phyloP scores from a whole-genome alignment of 1,140 invertebrate species.

The Solenopsis invicta region DNA sequence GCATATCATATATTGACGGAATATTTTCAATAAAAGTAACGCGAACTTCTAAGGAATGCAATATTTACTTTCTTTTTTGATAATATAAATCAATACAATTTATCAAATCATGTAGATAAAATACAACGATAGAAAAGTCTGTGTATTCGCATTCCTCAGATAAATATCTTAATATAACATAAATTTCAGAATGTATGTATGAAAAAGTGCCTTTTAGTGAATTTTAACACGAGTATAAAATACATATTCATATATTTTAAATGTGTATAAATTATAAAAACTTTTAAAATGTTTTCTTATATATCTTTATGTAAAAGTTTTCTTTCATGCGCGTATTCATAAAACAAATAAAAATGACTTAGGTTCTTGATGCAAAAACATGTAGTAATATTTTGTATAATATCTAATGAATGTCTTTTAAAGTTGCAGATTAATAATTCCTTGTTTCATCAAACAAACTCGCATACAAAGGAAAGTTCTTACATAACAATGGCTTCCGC shows the following conservation, averaged over 20 bases:
- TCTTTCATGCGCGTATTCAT: background rate
- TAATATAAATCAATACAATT: background rate
- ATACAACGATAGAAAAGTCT: background rate
- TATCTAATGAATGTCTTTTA: background rate
- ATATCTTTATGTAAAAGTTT: background rate
- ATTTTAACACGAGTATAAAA: background rate
- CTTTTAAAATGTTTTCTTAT: background rate
- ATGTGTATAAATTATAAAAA: background rate
- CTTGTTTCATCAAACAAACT: constrained; percentile 1
- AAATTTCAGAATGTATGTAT: background rate
- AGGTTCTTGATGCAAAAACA: background rate
- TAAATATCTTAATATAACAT: constrained; percentile 6
- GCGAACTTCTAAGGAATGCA: background rate
- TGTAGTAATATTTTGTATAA: background rate
- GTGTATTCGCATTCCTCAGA: background rate
- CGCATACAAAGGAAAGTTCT: constrained; percentile 8
- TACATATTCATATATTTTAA: background rate
- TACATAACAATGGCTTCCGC: constrained; percentile 53
- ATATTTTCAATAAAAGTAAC: background rate
- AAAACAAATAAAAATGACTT: background rate
- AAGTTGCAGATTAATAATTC: background rate
- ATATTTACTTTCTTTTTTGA: too few relatives aligned
- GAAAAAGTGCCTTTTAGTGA: background rate
- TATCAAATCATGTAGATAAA: background rate
- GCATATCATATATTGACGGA: background rate